Evolutionary conservation across 1,140 invertebrate species (phyloP), one percentile per base, ranked within the genome.

Genomic region (Leptinotarsa lineolata): DNA sequence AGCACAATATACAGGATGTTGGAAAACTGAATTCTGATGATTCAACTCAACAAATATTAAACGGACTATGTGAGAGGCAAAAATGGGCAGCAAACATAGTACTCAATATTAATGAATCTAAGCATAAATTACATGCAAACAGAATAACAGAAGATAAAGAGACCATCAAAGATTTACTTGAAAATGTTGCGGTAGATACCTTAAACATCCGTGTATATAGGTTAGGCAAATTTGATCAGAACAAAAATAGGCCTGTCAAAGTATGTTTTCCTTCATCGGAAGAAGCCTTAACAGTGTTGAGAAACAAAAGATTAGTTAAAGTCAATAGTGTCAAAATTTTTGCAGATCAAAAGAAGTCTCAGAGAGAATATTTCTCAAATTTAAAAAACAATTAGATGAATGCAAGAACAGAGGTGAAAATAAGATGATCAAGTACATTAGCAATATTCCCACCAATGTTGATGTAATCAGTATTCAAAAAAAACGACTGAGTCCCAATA

Each of bases 181-280:
- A 60, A 60, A 60, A 60, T 60, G 59, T 60, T 5, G 6, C 59
- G n/a, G 59, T 60, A 60, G 59, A 60, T 60, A 60, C 59, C n/a
- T 60, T n/a, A 60, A 60, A 60, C n/a, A 60, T 60, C n/a, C 59
- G 59, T 60, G 59, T 60, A n/a, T 60, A 18, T 21, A 60, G 59
- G n/a, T 21, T 60, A n/a, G 59, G 59, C 20, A 60, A 60, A 60
- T 60, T 60, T 60, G 59, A 60, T n/a, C 6, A 60, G 6, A 46
- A n/a, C 59, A 60, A 60, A n/a, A 60, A 60, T n/a, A 60, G 59
- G 59, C 59, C 59, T n/a, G n/a, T 60, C 20, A 60, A 60, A 60
- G 59, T 60, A 8, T 60, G 59, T 60, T 60, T 60, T n/a, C n/a
- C 59, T 60, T 8, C 16, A 5, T 60, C 59, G 5, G 59, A 60